Conservation (phyloP, 2,113 vertebrate genomes). For the Saccopteryx leptura region DNA sequence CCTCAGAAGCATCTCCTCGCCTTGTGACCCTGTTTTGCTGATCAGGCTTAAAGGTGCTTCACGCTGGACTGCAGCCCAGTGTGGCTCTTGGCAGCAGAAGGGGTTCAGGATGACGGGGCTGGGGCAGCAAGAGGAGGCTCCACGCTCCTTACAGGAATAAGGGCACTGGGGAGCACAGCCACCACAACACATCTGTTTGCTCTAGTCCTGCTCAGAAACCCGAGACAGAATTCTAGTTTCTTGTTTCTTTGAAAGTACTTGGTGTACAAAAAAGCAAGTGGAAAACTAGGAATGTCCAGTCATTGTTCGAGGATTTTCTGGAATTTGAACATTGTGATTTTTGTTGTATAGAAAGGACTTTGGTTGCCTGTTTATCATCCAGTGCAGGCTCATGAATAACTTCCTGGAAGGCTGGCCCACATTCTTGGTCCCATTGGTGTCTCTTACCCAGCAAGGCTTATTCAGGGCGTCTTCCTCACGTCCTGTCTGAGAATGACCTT, state of each 20-base stretch:
- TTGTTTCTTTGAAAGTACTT: conserved; percentile 83
- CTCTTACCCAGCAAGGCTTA: conserved; percentile 86
- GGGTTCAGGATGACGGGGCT: accelerated
- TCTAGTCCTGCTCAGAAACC: not conserved
- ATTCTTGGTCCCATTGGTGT: conserved; percentile 87
- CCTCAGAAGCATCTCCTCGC: not conserved
- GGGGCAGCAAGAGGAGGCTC: accelerated
- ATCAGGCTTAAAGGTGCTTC: not conserved
- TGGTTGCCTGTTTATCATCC: conserved; percentile 88
- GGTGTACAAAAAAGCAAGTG: conserved; percentile 76
- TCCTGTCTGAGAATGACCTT: conserved; percentile 91
- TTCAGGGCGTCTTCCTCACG: conserved; percentile 87
- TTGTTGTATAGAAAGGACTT: conserved; percentile 84
- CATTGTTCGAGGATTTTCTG: conserved; percentile 87
- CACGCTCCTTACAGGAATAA: accelerated
- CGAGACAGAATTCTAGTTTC: conserved; percentile 8
- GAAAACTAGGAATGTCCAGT: conserved; percentile 76
- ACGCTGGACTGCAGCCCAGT: accelerated
- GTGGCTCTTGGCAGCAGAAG: no score
- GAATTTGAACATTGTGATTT: conserved; percentile 90
- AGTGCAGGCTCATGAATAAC: conserved; percentile 87
- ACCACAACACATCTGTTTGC: accelerated
- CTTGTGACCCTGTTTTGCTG: not conserved
- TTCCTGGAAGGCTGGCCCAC: conserved; percentile 86
- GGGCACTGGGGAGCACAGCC: accelerated